Base-by-base conservation (phyloP, 2,797 vertebrate species). In the Hippoglossus hippoglossus region DNA sequence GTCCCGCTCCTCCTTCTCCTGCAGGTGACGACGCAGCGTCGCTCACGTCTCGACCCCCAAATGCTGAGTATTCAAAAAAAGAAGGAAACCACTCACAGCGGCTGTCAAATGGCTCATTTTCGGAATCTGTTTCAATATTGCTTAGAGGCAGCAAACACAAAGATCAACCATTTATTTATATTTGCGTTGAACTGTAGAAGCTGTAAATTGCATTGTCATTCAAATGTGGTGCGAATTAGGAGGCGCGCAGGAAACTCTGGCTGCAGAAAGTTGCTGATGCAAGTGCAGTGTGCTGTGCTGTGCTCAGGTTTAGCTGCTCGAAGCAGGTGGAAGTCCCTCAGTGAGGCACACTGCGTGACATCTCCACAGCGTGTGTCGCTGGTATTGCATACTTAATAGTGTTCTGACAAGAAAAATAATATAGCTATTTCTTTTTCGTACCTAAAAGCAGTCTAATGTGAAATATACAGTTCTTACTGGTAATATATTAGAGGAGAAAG, bases 201-300 rank as follows among this genome's bases (percentile, higher is more conserved):
- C 61, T 25, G 41, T 31, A 59, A 68, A 70, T 68, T 71, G 57
- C 62, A 52, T 68, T 74, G 63, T 66, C 72, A 59, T 73, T 70
- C 50, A 69, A 50, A 80, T 9, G 44, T 22, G 53, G n/a, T 63
- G 52, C 36, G 71, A 71, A 78, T 73, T 13, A 77, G 63, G 24
- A 54, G 53, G 54, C 28, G 19, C 54, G 69, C 66, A 58, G 64
- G 77, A 73, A 86, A 60, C 75, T 51, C 7, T 9, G 0, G 13
- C 44, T 67, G 22, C 22, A 13, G 34, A 75, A 86, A 84, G 66
- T 53, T 78, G 79, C 79, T 85, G 82, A 83, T 66, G 63, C 34
- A 36, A 47, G 60, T 54, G 80, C 70, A 52, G 25, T 46, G 44
- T 46, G 44, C 44, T 46, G 41, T 44, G 71, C 71, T 56, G 72